Base-by-base conservation (phyloP, 2,888 invertebrate genomes). In the Molorchus minor region DNA sequence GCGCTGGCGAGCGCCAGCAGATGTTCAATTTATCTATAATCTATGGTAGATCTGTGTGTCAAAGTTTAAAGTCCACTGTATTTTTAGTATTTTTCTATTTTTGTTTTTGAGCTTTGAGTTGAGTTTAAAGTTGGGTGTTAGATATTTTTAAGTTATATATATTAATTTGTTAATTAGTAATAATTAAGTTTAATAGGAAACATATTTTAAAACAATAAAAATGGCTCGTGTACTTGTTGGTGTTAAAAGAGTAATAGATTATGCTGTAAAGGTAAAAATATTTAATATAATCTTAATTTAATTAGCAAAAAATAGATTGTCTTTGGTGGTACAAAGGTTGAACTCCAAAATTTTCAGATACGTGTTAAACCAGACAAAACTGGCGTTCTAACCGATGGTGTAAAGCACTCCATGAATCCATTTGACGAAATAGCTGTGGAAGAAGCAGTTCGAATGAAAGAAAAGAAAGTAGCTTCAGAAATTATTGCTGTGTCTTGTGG, bases 341-440 rank as follows among this genome's bases (percentile, higher is more conserved):
- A 54, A 7, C 3, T 36, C 10, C 3, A n/a, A n/a, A n/a, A n/a
- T n/a, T n/a, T n/a, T 76, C 73, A 97, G 96, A 89, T 98, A 69
- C 91, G 98, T 56, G 98, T 99, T 0, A 97, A 97, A 79, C 96
- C 98, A 8, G 98, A 99, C 82, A 98, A 98, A 82, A 88, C 88
- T 54, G 98, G 98, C 4, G 98, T 99, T 2, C 91, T 98, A n/a
- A 98, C 96, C 2, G 98, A 99, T 80, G 98, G 98, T 0, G 95
- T 99, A 0, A 99, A 99, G 80, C 99, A 99, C 83, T 96, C 98
- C 0, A 97, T 99, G 95, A 99, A 99, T 79, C 99, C 99, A 0
- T 99, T 99, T 77, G 98, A 99, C 84, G 99, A 99, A 83, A 99
- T 99, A 64, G 99, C 98, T 1, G 88, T 99, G 0, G 99, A 99